Evolutionary conservation across 1,140 invertebrate species (phyloP).

Genomic region (Apis cerana): DNA sequence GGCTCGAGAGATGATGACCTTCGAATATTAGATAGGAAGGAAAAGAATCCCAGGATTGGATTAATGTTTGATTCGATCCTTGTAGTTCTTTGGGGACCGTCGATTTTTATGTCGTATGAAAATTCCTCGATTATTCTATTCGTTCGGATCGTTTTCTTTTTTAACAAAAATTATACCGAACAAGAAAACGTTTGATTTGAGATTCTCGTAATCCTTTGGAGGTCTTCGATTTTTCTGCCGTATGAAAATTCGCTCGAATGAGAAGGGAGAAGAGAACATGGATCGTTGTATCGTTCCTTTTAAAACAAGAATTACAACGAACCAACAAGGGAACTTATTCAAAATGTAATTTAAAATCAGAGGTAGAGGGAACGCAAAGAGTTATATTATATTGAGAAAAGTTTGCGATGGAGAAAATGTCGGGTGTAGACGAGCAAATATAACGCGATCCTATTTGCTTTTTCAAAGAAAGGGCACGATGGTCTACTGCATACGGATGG

Average conservation of each 20-base stretch:
- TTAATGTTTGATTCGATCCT: neutral
- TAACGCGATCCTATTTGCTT: constrained; percentile 40
- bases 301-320: neutral
- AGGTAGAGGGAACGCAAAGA: neutral
- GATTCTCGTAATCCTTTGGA: no score
- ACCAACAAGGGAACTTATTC: constrained; percentile 14
- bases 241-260: neutral
- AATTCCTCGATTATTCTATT: neutral
- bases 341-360: constrained; percentile 12
- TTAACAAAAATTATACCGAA: neutral
- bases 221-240: no score
- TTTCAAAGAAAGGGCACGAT: constrained; percentile 34
- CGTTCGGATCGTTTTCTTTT: neutral
- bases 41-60: neutral
- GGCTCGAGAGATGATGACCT: neutral
- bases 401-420: constrained; percentile 44
- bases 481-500: constrained; percentile 10
- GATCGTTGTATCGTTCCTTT: neutral
- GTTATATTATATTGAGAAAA: constrained; percentile 20
- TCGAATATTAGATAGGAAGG: neutral
- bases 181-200: neutral
- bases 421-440: constrained; percentile 53
- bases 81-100: no score
- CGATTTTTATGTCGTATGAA: neutral
- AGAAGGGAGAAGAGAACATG: neutral